Percentiles rank a stretch among this genome's conserved stretches.
Conservation (phyloP, 2,113 vertebrate genomes). For the Petaurus breviceps region DNA sequence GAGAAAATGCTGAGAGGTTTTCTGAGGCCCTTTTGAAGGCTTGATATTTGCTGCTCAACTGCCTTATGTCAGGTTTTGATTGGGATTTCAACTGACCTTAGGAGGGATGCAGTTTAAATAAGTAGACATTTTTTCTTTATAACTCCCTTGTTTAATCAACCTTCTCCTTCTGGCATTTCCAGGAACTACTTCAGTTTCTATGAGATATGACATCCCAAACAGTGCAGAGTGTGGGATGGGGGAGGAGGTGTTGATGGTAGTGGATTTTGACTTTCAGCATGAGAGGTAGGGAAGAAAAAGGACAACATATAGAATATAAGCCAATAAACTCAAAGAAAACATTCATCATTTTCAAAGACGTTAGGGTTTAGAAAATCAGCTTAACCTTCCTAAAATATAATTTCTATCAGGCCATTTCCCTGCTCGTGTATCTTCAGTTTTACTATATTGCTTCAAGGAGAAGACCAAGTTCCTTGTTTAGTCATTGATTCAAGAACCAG, state of each 20-base stretch:
- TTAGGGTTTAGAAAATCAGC: not conserved
- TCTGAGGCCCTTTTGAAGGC: conserved; percentile 21
- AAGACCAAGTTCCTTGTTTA: not conserved
- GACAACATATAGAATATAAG: not conserved
- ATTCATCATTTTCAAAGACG: not conserved
- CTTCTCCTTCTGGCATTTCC: not conserved
- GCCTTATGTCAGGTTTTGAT: not conserved
- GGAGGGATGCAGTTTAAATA: conserved; percentile 7
- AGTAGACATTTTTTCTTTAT: conserved; percentile 23
- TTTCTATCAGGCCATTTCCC: not conserved
- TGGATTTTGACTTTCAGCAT: not conserved
- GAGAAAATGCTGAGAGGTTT: conserved; percentile 49
- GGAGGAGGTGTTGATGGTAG: not conserved
- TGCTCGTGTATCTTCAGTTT: not conserved
- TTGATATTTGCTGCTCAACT: not conserved
- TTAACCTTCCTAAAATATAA: not conserved
- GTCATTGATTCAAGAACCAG: not conserved
- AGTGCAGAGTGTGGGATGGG: not conserved
- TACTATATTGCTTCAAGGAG: not conserved
- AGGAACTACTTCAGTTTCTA: not conserved
- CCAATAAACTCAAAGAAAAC: not conserved
- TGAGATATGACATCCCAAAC: not conserved
- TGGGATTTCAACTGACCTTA: not conserved
- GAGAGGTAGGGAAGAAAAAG: not conserved
- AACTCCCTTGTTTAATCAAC: conserved; percentile 6